Conservation (phyloP, 2,888 invertebrate species). For the Drosophila colorata region DNA sequence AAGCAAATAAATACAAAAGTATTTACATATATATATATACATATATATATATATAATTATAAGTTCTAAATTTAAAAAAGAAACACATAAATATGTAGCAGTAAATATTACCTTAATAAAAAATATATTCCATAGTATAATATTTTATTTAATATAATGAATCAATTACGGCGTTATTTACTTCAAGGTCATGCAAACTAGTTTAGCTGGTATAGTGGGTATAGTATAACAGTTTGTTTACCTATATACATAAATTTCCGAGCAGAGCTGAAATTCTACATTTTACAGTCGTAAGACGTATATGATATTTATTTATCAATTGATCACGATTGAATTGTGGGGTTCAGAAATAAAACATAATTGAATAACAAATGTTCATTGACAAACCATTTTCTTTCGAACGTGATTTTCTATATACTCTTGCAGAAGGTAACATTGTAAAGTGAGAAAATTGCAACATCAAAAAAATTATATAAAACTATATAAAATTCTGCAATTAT, state of each 20-base stretch:
- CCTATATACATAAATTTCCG: neutral
- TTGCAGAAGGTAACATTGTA: neutral
- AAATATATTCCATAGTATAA: too few species aligned
- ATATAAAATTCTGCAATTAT: neutral
- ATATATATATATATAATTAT: too few species aligned
- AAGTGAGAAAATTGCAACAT: neutral
- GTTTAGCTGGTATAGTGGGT: neutral
- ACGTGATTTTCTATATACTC: neutral
- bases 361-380: conserved; percentile 7
- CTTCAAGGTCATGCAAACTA: neutral
- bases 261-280: neutral
- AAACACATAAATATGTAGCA: too few species aligned
- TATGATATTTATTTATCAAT: conserved; percentile 10
- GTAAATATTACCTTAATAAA: too few species aligned
- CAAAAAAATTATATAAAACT: neutral
- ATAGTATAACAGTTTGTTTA: neutral
- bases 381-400: neutral
- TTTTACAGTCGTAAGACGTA: neutral
- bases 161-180: too few species aligned
- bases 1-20: too few species aligned
- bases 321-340: conserved; percentile 5
- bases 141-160: too few species aligned
- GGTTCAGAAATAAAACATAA: neutral
- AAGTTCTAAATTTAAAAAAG: too few species aligned
- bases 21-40: too few species aligned